Conservation (phyloP, 2,113 vertebrate genomes). For the Hypomesus transpacificus region DNA sequence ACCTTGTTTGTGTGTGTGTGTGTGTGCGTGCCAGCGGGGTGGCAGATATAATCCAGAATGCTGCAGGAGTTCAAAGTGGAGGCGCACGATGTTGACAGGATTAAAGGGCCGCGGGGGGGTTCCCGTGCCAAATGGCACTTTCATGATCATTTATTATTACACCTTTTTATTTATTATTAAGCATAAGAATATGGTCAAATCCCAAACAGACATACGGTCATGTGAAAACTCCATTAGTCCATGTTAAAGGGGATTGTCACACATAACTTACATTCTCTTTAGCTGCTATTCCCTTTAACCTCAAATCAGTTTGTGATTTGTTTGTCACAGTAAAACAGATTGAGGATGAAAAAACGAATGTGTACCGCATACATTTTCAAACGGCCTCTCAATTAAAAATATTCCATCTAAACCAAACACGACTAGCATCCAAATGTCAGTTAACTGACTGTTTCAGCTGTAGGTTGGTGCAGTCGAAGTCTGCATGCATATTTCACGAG, state of each 20-base stretch:
- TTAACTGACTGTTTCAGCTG: too few species aligned
- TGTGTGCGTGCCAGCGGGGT: background rate
- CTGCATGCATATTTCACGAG: constrained; percentile 40
- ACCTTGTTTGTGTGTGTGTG: background rate
- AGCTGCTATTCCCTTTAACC: background rate
- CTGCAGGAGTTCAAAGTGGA: background rate
- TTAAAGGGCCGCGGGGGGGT: constrained; percentile 29
- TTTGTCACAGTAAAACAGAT: too few species aligned
- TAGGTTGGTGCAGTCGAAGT: background rate
- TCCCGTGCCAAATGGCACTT: constrained; percentile 39
- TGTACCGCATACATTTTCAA: too few species aligned
- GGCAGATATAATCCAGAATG: constrained; percentile 13
- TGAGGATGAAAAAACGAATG: too few species aligned
- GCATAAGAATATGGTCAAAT: constrained; percentile 40
- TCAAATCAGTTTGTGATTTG: background rate
- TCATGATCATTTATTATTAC: constrained; percentile 44
- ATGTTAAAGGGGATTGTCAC: too few species aligned
- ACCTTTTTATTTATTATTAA: constrained; percentile 50
- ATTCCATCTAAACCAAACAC: too few species aligned
- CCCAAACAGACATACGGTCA: too few species aligned
- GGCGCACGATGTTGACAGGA: constrained; percentile 13
- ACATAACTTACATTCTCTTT: too few species aligned
- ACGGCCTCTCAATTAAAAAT: too few species aligned
- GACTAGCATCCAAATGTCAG: too few species aligned
- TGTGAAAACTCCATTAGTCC: too few species aligned